These are phyloP conservation scores for Pegoplata infirma DNA, from an alignment of 2,888 invertebrate genomes.

Conservation along the genomic window DNA sequence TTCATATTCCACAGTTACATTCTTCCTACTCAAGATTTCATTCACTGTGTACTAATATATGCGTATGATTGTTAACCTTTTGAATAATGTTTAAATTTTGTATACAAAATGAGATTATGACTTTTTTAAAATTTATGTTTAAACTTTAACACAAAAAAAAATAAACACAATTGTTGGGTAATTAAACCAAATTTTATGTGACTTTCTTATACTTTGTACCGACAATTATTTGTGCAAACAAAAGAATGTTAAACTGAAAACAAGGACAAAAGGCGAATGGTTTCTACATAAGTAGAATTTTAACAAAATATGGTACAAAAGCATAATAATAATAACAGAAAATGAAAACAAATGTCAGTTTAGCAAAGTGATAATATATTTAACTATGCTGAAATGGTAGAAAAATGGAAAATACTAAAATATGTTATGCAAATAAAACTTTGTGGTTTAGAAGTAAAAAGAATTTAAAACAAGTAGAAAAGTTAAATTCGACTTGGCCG, in stretches of 20 bases:
- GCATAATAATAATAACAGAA: conserved; percentile 5
- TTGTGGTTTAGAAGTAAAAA: no score
- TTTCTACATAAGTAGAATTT: background rate
- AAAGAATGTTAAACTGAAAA: background rate
- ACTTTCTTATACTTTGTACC: conserved; percentile 5
- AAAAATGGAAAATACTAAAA: conserved; percentile 20
- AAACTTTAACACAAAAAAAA: conserved; percentile 19
- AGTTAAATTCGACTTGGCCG: no score
- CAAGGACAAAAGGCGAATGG: background rate
- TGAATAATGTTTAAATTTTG: background rate
- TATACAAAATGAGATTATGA: conserved; percentile 8
- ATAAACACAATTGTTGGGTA: conserved; percentile 25
- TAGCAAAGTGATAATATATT: conserved; percentile 19
- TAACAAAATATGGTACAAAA: no score
- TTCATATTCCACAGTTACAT: no score
- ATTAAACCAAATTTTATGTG: conserved; percentile 29
- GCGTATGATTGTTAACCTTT: no score
- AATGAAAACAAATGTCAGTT: conserved; percentile 31
- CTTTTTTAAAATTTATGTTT: conserved; percentile 3
- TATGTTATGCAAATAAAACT: background rate
- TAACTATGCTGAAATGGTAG: conserved; percentile 11
- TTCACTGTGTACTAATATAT: no score
- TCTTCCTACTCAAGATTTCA: no score
- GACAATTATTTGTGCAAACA: background rate
- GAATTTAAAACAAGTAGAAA: no score